Conservation (phyloP, 2,113 vertebrate genomes). For the Eclectus roratus region DNA sequence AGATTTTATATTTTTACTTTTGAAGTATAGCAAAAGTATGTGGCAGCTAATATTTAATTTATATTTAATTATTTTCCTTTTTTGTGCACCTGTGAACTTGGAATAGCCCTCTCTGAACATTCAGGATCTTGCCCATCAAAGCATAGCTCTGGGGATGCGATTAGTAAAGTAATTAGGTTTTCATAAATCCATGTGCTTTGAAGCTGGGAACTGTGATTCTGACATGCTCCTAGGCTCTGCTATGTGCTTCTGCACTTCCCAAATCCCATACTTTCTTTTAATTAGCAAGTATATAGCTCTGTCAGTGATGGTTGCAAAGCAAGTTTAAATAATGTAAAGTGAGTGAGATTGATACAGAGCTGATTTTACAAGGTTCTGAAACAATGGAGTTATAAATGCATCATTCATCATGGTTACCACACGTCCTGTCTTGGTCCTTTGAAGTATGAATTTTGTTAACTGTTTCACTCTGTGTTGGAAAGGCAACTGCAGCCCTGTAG, state of each 20-base stretch:
- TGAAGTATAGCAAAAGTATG: neutral
- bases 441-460: neutral
- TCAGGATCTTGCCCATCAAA: neutral
- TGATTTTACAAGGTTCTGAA: neutral
- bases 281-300: neutral
- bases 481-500: neutral
- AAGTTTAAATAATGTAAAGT: neutral
- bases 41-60: neutral
- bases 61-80: neutral
- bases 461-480: neutral
- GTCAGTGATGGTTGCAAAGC: neutral
- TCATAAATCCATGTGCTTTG: neutral
- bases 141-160: neutral
- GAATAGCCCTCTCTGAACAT: neutral
- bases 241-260: neutral
- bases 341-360: neutral
- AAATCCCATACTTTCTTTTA: neutral
- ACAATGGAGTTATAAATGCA: neutral
- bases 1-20: neutral
- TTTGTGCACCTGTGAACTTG: neutral
- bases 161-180: constrained; percentile 15
- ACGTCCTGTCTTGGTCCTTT: neutral
- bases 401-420: neutral
- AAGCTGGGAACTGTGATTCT: neutral
- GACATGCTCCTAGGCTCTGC: neutral